Base-by-base conservation (phyloP, 2,797 vertebrate species). In the Falco rusticolus region DNA sequence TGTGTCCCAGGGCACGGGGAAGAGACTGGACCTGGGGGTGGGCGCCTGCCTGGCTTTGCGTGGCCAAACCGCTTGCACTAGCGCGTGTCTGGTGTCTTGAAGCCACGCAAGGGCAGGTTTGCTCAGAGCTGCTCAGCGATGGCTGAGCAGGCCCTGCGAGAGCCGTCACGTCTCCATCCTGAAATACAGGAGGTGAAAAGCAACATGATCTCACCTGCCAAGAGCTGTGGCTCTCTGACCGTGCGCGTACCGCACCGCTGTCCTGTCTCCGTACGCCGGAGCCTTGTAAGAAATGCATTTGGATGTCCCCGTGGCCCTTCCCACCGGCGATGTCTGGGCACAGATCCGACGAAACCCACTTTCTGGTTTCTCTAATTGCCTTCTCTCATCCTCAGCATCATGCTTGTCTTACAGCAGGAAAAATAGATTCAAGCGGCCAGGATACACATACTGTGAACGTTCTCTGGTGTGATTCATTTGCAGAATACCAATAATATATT, bases 401-500 rank as follows among this genome's bases (percentile, higher is more conserved):
- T 3, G 18, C 45, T 84, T 24, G 13, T 56, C 75, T 76, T 71
- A 4, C 90, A 61, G 65, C 61, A 60, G 81, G 71, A 57, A 37
- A 80, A 66, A 4, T 1, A 9, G 6, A 37, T 21, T 63, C 75
- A 7, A 54, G 88, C 0, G 4, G 76, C 65, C 57, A 11, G 93
- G 81, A 48, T 31, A 19, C 74, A 29, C n/a, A 18, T 83, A 74
- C 91, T 97, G 97, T 94, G 97, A 98, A 97, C 34, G 90, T 94
- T 74, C 76, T 65, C 94, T 39, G 68, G 75, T 85, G 79, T 63
- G 96, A 94, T 84, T 94, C 77, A 15, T 93, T 26, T 88, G 94
- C 77, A 91, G 96, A 84, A 97, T 84, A 84, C 37, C 53, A 25
- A 84, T 91, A 91, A 97, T 91, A 94, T 97, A 97, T 98, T 97